Evolutionary conservation across 1,140 invertebrate genomes (phyloP).

Genomic region (Anastatus disparis): DNA sequence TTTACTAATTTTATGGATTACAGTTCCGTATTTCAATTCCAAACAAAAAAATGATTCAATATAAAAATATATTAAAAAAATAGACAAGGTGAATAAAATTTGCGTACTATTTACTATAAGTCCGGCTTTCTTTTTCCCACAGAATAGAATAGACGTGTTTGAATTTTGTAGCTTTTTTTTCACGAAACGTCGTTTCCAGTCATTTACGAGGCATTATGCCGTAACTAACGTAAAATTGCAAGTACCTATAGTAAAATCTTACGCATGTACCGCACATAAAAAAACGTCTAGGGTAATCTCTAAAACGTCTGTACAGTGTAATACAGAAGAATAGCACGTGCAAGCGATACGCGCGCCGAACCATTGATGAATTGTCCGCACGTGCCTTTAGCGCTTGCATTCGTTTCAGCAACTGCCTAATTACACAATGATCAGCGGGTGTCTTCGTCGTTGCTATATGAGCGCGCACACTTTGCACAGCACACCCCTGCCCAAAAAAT

Average conservation of each 20-base stretch:
- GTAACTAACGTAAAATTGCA: conserved; percentile 56
- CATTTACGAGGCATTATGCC: conserved; percentile 42
- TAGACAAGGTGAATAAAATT: background rate
- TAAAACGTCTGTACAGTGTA: conserved; percentile 55
- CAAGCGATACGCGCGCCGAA: conserved; percentile 48
- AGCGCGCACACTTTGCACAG: background rate
- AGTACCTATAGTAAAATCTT: conserved; percentile 46
- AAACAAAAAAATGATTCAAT: background rate
- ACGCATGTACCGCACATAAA: background rate
- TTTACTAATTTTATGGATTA: no score
- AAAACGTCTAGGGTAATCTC: conserved; percentile 19
- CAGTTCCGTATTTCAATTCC: no score
- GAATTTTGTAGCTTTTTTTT: no score
- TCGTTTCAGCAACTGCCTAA: conserved; percentile 64
- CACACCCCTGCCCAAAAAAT: conserved; percentile 48
- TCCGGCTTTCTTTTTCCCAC: no score
- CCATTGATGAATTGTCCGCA: conserved; percentile 67
- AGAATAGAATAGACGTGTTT: no score
- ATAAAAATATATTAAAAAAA: background rate
- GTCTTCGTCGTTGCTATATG: conserved; percentile 61
- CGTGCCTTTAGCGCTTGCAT: conserved; percentile 61
- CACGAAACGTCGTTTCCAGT: conserved; percentile 41
- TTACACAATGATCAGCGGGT: conserved; percentile 66
- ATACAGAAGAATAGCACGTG: no score
- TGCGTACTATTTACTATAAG: no score